phyloP scores from a whole-genome alignment of 1,140 invertebrate genomes.

The Acyrthosiphon pisum region DNA sequence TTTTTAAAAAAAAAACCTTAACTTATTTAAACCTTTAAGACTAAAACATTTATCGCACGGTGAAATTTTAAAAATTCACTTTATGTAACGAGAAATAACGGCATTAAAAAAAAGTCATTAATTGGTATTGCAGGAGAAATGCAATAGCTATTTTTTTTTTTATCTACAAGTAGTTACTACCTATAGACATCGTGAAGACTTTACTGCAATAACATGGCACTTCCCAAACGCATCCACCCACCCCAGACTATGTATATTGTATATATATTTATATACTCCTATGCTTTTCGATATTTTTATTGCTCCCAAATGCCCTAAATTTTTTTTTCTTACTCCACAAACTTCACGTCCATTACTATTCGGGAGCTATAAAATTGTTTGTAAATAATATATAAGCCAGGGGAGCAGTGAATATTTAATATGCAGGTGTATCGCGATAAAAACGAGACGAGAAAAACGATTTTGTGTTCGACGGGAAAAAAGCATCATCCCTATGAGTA shows the following conservation, averaged over 20 bases:
- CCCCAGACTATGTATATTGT: not conserved
- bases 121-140: not conserved
- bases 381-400: conserved; percentile 49
- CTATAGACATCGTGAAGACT: not conserved
- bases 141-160: conserved; percentile 11
- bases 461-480: not conserved
- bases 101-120: conserved; percentile 1
- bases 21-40: not conserved
- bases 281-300: conserved; percentile 53
- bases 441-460: conserved; percentile 41
- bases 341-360: conserved; percentile 52
- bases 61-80: not conserved
- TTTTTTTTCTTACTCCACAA: not conserved
- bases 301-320: conserved; percentile 41
- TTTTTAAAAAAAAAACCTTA: not conserved
- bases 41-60: not conserved
- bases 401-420: conserved; percentile 46
- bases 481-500: not conserved
- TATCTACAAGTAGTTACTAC: not conserved
- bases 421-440: conserved; percentile 52
- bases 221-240: not conserved
- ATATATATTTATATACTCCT: not conserved
- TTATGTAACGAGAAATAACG: not conserved
- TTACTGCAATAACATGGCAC: not conserved
- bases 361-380: conserved; percentile 52